These are phyloP conservation scores for Chrysocyon brachyurus DNA, from an alignment of 2,797 vertebrate species.

Conservation along the genomic window DNA sequence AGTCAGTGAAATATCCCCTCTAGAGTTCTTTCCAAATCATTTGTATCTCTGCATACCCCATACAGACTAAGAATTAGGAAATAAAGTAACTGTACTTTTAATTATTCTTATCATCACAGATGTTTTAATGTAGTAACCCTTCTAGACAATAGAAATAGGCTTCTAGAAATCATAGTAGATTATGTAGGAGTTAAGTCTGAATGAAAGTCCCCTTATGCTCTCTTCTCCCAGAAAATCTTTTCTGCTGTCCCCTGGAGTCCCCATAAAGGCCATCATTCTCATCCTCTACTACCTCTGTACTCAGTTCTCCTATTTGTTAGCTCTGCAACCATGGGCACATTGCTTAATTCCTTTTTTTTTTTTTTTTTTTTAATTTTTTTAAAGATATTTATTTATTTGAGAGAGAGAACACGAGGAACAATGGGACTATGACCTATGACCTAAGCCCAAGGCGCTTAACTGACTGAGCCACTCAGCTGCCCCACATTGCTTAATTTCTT, in stretches of 20 bases:
- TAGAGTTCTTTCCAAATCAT: neutral
- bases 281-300: neutral
- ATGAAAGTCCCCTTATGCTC: neutral
- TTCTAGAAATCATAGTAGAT: neutral
- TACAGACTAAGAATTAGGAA: constrained; percentile 46
- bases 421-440: no score
- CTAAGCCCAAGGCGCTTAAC: no score
- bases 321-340: neutral
- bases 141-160: constrained; percentile 3
- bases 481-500: neutral
- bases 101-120: neutral
- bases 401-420: no score
- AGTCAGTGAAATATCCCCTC: neutral
- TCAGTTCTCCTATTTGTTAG: neutral
- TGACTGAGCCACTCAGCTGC: no score
- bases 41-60: neutral
- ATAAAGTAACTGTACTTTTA: neutral
- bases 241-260: neutral
- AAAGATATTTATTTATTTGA: no score
- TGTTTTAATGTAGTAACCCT: neutral
- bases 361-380: no score
- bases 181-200: neutral
- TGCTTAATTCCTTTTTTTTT: neutral
- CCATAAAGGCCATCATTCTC: neutral
- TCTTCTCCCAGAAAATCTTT: constrained; percentile 27